Percentiles rank a stretch among this genome's conserved stretches.
Evolutionary conservation across 1,140 invertebrate genomes (phyloP).

Genomic region (Bombus haemorrhoidalis): DNA sequence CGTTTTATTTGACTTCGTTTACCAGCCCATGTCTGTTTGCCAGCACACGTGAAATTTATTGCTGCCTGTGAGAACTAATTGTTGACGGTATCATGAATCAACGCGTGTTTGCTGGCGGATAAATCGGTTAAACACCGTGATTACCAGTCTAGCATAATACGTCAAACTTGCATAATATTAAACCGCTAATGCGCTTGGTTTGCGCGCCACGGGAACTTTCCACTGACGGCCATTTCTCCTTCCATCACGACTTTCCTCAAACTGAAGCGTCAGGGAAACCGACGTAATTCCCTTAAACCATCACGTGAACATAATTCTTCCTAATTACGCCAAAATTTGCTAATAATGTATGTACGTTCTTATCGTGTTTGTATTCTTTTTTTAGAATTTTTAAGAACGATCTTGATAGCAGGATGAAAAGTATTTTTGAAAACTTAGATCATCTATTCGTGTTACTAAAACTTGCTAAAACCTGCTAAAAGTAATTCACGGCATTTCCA

Average conservation of each 20-base stretch:
- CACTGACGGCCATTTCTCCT: background rate
- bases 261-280: background rate
- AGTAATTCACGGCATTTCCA: no score
- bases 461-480: no score
- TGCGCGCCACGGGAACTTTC: conserved; percentile 10
- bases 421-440: background rate
- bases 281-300: background rate
- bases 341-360: background rate
- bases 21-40: conserved; percentile 7
- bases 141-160: conserved; percentile 10
- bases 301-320: background rate
- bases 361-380: background rate
- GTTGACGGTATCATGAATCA: conserved; percentile 48
- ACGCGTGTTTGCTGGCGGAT: conserved; percentile 28
- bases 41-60: conserved; percentile 17
- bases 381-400: background rate
- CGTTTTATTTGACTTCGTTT: conserved; percentile 43
- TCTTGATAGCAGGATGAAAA: background rate
- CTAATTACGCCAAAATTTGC: background rate
- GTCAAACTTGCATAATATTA: conserved; percentile 40
- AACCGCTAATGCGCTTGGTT: background rate
- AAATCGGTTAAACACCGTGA: conserved; percentile 41
- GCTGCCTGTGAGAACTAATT: conserved; percentile 23
- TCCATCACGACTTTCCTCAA: background rate
- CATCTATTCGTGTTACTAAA: background rate